Percentiles rank a stretch among this genome's conserved stretches.
phyloP scores from a whole-genome alignment of 2,888 invertebrate species.

The Trileptium ribeirensis region DNA sequence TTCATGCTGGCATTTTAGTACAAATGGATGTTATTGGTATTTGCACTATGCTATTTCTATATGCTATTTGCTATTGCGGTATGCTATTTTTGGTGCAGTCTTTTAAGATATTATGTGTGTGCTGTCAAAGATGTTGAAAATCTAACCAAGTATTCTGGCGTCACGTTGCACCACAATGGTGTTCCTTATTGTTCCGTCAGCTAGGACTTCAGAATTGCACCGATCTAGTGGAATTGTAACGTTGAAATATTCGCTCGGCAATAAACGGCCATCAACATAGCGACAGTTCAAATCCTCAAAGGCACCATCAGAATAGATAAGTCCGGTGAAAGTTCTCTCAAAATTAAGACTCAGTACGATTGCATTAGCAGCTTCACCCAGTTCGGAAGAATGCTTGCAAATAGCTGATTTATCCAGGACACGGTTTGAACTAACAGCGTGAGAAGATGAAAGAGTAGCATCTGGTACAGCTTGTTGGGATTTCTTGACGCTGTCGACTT shows the following conservation, averaged over 20 bases:
- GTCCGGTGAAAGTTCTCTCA: background rate
- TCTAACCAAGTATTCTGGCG: slow-evolving; percentile 2
- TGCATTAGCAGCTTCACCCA: background rate
- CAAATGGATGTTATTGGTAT: no score
- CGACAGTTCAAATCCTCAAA: background rate
- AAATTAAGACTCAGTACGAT: slow-evolving; percentile 13
- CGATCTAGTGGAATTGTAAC: slow-evolving; percentile 19
- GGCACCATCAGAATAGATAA: slow-evolving; percentile 21
- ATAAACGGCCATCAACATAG: slow-evolving; percentile 8
- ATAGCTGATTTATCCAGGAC: slow-evolving; percentile 8
- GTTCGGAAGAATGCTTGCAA: slow-evolving; percentile 5
- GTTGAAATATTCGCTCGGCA: slow-evolving; percentile 3
- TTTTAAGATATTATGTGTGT: no score
- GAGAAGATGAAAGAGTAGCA: no score
- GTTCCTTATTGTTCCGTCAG: slow-evolving; percentile 18
- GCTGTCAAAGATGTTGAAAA: no score
- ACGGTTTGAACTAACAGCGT: no score
- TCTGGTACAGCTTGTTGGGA: no score
- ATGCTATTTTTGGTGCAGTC: no score
- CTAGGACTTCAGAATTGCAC: background rate
- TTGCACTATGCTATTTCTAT: no score
- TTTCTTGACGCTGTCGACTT: no score
- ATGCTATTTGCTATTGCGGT: no score
- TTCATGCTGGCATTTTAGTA: no score
- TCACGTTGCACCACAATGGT: slow-evolving; percentile 26